A percentile compares a stretch with the other conserved stretches of the same genome.
phyloP scores from a whole-genome alignment of 2,888 invertebrate species.

The Galerucella nymphaeae region DNA sequence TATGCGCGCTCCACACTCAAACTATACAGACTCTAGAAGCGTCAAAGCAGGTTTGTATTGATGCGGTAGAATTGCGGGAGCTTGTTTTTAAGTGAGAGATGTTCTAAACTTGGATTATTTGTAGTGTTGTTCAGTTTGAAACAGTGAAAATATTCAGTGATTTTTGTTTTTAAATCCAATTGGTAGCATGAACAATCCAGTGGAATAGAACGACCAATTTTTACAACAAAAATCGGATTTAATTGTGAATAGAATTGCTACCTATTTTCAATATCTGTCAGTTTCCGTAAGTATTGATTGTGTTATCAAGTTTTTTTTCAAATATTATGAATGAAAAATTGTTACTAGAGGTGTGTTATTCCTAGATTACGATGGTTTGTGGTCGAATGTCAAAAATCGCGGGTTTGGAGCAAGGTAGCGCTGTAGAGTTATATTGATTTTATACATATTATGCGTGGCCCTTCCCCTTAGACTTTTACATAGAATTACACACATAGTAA shows the following conservation, averaged over 20 bases:
- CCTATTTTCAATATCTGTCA: slow-evolving; percentile 23
- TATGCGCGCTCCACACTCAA: slow-evolving; percentile 51
- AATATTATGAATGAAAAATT: slow-evolving; percentile 43
- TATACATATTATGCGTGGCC: slow-evolving; percentile 53
- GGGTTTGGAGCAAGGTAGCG: slow-evolving; percentile 54
- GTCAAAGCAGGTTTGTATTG: slow-evolving; percentile 49
- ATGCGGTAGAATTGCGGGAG: slow-evolving; percentile 51
- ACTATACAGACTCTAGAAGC: slow-evolving; percentile 38
- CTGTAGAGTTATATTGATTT: slow-evolving; percentile 62
- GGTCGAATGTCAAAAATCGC: slow-evolving; percentile 52
- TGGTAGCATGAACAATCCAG: slow-evolving; percentile 37
- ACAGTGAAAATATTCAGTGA: slow-evolving; percentile 43
- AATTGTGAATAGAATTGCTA: slow-evolving; percentile 7
- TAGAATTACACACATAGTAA: slow-evolving; percentile 42
- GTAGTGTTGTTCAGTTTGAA: slow-evolving; percentile 42
- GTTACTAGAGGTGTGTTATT: slow-evolving; percentile 1
- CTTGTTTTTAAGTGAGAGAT: slow-evolving; percentile 52
- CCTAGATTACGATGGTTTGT: slow-evolving; percentile 23
- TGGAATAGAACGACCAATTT: slow-evolving; percentile 14
- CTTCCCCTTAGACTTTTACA: slow-evolving; percentile 48
- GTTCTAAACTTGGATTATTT: slow-evolving; percentile 49
- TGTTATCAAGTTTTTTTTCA: slow-evolving; percentile 19
- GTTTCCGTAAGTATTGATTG: slow-evolving; percentile 38
- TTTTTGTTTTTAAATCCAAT: slow-evolving; percentile 32
- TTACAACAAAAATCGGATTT: slow-evolving; percentile 19